Conservation (phyloP, 64 coral and sea anemone species). For the Cladopsammia gracilis region DNA sequence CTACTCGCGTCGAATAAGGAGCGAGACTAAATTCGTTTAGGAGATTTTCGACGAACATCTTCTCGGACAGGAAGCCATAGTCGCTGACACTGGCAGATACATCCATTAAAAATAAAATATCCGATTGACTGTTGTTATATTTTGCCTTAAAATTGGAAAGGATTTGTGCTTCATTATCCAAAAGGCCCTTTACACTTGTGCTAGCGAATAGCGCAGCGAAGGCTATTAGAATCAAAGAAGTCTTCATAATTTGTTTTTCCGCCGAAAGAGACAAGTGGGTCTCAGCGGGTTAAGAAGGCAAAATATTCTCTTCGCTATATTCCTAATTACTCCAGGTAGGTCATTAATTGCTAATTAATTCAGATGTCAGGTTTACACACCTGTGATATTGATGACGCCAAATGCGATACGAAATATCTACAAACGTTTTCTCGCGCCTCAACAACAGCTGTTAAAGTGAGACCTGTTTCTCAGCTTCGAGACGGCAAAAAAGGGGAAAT, state of each 20-base stretch:
- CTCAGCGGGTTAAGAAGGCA: not conserved
- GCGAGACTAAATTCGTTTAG: conserved; percentile 94
- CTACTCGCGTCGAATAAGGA: conserved; percentile 88
- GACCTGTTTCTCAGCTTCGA: not conserved
- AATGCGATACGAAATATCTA: not conserved
- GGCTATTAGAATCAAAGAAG: not conserved
- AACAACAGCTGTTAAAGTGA: not conserved
- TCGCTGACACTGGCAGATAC: conserved; percentile 90
- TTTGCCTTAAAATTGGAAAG: conserved; percentile 80
- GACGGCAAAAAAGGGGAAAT: not conserved
- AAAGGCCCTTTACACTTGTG: conserved; percentile 30
- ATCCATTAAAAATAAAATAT: conserved; percentile 91
- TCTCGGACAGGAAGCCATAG: conserved; percentile 81
- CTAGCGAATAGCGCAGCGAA: not conserved
- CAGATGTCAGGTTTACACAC: not conserved
- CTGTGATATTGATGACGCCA: not conserved
- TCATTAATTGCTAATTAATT: conserved; percentile 7
- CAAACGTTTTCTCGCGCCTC: not conserved
- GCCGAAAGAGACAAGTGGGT: not conserved
- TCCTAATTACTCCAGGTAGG: not conserved
- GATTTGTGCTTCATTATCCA: conserved; percentile 70
- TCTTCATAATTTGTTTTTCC: not conserved
- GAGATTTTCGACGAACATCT: conserved; percentile 91
- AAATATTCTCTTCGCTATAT: not conserved
- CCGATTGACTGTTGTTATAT: conserved; percentile 96